A percentile compares a stretch with the other conserved stretches of the same genome.
phyloP scores from a whole-genome alignment of 2,113 vertebrate genomes.

The Micromys minutus region DNA sequence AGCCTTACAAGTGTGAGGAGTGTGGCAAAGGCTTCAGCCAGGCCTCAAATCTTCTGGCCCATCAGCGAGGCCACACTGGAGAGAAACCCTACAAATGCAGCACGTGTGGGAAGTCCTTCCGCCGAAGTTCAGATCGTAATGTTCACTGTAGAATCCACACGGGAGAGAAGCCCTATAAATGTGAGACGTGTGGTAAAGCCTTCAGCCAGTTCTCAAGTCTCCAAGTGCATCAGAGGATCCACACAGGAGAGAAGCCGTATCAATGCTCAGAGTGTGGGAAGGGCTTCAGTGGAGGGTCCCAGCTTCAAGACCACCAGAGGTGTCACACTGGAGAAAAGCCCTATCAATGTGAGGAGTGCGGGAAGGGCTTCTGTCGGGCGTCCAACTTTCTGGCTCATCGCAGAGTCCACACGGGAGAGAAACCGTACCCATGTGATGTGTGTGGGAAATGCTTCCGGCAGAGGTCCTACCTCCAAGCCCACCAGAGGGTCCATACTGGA shows the following conservation, averaged over 20 bases:
- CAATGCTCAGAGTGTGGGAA: not conserved
- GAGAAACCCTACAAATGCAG: not conserved
- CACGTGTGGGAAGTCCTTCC: not conserved
- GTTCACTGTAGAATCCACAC: not conserved
- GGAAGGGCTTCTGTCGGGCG: conserved; percentile 74
- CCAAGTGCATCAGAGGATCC: conserved; percentile 65
- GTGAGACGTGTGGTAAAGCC: conserved; percentile 72
- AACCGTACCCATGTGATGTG: conserved; percentile 69
- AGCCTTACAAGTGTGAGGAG: not conserved
- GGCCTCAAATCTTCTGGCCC: not conserved
- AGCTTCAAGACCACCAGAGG: not conserved
- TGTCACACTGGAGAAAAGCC: conserved; percentile 69
- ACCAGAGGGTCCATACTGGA: conserved; percentile 77
- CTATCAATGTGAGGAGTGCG: conserved; percentile 73
- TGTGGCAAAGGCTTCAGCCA: not conserved
- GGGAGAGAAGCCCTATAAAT: conserved; percentile 38
- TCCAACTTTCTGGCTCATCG: conserved; percentile 76
- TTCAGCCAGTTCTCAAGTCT: conserved; percentile 72
- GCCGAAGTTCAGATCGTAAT: not conserved
- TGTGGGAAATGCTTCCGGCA: conserved; percentile 77
- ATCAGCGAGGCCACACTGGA: not conserved
- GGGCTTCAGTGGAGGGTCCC: not conserved
- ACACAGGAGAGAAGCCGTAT: not conserved
- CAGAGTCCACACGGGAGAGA: conserved; percentile 76
- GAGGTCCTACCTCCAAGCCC: conserved; percentile 75